These are phyloP conservation scores for Gerris lacustris DNA, from an alignment of 2,888 invertebrate genomes.

Conservation along the genomic window DNA sequence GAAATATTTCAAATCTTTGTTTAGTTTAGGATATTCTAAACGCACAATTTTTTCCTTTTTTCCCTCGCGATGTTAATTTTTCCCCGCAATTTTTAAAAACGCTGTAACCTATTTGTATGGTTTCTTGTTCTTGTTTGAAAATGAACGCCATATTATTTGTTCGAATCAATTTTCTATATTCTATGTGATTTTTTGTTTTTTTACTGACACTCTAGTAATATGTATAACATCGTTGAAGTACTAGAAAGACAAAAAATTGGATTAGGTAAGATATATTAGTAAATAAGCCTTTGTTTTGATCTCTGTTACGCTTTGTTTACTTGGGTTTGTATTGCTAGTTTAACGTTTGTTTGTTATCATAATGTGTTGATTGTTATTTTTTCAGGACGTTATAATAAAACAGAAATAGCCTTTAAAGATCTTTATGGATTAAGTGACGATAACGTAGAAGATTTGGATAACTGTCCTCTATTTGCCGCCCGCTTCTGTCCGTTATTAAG, in stretches of 20 bases:
- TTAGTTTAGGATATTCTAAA: neutral
- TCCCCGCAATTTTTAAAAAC: neutral
- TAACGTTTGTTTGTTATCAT: too few relatives aligned
- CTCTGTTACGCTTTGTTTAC: too few relatives aligned
- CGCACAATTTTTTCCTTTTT: neutral
- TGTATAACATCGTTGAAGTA: neutral
- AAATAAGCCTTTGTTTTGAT: too few relatives aligned
- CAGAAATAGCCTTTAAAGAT: neutral
- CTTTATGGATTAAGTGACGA: neutral
- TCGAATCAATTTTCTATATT: too few relatives aligned
- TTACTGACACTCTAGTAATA: neutral
- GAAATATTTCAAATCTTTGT: neutral
- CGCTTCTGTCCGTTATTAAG: conserved; percentile 57
- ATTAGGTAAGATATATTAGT: neutral
- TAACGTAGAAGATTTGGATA: neutral
- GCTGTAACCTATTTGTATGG: neutral
- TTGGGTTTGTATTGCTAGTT: too few relatives aligned
- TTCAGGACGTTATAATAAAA: conserved; percentile 2
- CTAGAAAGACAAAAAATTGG: neutral
- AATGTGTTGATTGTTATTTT: neutral
- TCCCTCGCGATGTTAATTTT: neutral
- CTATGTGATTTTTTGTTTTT: too few relatives aligned
- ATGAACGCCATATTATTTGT: too few relatives aligned
- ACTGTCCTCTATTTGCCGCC: conserved; percentile 59
- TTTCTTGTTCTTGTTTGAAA: neutral